Percentiles rank a stretch among this genome's conserved stretches.
phyloP scores from a whole-genome alignment of 2,113 vertebrate species.

The Alligator mississippiensis region DNA sequence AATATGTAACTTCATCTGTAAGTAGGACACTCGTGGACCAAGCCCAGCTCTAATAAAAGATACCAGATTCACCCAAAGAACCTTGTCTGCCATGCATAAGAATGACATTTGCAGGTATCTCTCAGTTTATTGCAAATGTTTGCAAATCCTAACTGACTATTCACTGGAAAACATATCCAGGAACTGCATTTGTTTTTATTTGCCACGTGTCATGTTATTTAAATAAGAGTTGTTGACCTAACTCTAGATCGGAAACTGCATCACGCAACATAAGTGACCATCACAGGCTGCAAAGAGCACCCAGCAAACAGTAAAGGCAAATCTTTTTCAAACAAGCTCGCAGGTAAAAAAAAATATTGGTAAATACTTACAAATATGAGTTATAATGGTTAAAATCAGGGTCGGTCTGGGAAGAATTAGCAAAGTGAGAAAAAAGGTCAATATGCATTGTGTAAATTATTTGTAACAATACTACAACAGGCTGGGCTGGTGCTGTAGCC shows the following conservation, averaged over 20 bases:
- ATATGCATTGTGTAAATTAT: not conserved
- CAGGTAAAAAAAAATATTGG: not conserved
- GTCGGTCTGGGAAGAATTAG: not conserved
- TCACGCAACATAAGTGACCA: not conserved
- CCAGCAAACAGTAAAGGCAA: too few relatives aligned
- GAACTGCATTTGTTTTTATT: not conserved
- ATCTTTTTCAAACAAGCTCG: not conserved
- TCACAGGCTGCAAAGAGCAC: not conserved
- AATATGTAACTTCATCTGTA: too few relatives aligned
- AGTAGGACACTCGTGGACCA: not conserved
- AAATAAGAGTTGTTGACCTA: not conserved
- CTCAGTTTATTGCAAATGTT: not conserved
- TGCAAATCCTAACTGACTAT: not conserved
- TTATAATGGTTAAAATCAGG: not conserved
- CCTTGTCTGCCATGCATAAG: not conserved
- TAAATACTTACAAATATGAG: not conserved
- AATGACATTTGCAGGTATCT: slow-evolving; percentile 1
- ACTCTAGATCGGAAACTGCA: accelerated
- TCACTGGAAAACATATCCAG: not conserved
- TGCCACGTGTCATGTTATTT: not conserved
- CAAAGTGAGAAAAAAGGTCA: not conserved
- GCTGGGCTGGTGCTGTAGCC: not conserved
- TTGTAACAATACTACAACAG: not conserved
- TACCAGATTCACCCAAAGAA: too few relatives aligned
- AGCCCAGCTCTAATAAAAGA: not conserved